These are phyloP conservation scores for Forbesichthys agassizii DNA, from an alignment of 2,113 vertebrate species.

Conservation along the genomic window DNA sequence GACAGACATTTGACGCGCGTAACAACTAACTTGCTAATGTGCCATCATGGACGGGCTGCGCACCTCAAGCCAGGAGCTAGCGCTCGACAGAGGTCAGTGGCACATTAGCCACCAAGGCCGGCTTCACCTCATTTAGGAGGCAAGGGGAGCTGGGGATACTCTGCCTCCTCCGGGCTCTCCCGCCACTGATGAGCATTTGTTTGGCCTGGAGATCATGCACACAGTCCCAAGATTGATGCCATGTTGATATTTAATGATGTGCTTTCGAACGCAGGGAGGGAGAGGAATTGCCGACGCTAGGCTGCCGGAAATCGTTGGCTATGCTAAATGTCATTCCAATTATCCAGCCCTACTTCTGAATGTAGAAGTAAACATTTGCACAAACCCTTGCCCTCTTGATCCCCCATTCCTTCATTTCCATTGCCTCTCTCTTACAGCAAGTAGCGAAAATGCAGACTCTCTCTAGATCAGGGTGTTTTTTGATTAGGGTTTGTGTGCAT, in stretches of 20 bases:
- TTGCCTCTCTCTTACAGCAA: slow-evolving; percentile 6
- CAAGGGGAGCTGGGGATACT: slow-evolving; percentile 17
- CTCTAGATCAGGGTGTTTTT: not conserved
- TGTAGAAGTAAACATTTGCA: slow-evolving; percentile 70
- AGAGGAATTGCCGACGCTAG: slow-evolving; percentile 2
- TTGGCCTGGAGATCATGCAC: slow-evolving; percentile 61
- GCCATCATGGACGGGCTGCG: slow-evolving; percentile 35
- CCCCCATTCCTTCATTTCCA: slow-evolving; percentile 11
- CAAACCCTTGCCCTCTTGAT: slow-evolving; percentile 44
- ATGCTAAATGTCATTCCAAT: slow-evolving; percentile 79
- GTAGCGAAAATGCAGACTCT: slow-evolving; percentile 13
- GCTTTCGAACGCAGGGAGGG: slow-evolving; percentile 47
- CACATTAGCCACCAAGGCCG: slow-evolving; percentile 31
- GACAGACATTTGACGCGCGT: slow-evolving; percentile 57
- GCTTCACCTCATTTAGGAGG: slow-evolving; percentile 56
- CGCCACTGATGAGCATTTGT: slow-evolving; percentile 61
- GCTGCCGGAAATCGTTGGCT: slow-evolving; percentile 32
- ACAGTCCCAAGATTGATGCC: slow-evolving; percentile 62
- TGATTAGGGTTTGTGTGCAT: not conserved
- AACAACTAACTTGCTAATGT: slow-evolving; percentile 54
- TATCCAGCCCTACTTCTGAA: slow-evolving; percentile 57
- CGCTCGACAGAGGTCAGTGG: slow-evolving; percentile 49
- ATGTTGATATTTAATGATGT: slow-evolving; percentile 80
- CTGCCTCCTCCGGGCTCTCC: slow-evolving; percentile 40
- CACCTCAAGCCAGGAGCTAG: slow-evolving; percentile 21